phyloP scores from a whole-genome alignment of 2,113 vertebrate genomes.

The Aegithalos caudatus region DNA sequence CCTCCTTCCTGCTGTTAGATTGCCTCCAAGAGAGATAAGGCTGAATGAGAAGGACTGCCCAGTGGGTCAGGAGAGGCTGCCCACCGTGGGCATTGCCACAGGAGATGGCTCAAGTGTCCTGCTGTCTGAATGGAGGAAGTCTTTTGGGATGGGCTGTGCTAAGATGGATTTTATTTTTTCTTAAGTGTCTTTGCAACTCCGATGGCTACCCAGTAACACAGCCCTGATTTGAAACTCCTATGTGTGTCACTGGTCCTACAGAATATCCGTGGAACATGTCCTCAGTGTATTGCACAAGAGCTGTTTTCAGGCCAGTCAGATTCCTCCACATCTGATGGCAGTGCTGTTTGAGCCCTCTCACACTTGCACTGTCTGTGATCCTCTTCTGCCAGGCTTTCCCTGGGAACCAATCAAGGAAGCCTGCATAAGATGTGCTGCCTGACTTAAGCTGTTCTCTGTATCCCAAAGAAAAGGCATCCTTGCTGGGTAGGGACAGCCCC shows the following conservation, averaged over 20 bases:
- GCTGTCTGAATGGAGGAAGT: neutral
- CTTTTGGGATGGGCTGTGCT: neutral
- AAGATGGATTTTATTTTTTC: neutral
- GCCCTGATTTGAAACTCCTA: neutral
- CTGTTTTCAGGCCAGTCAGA: neutral
- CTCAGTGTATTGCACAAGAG: neutral
- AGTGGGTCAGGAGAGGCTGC: neutral
- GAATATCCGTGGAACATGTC: accelerated
- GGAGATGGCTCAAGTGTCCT: neutral
- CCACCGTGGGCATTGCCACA: neutral
- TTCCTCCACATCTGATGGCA: neutral
- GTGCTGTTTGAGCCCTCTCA: neutral
- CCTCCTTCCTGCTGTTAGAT: neutral
- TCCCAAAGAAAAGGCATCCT: neutral
- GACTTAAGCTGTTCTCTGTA: neutral
- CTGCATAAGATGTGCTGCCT: neutral
- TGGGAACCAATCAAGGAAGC: neutral
- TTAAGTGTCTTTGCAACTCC: neutral
- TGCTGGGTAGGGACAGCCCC: neutral
- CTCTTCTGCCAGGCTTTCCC: neutral
- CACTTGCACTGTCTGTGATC: neutral
- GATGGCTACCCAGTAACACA: neutral
- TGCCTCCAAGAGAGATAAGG: neutral
- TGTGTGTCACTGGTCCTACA: neutral
- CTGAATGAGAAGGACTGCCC: neutral